Base-by-base conservation (phyloP, 2,888 invertebrate species). In the Plemyria rubiginata region DNA sequence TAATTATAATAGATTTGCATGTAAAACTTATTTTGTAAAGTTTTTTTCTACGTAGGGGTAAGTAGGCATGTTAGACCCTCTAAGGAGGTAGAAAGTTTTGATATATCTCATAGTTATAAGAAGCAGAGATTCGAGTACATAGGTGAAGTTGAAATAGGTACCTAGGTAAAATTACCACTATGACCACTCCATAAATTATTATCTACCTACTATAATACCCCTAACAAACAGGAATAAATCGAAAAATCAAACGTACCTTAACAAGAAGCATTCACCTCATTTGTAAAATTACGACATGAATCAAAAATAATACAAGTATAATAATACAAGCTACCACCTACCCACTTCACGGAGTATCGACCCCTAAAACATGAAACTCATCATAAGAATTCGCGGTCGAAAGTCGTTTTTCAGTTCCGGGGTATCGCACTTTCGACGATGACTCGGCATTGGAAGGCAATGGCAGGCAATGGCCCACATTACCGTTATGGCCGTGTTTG, bases 391-490 rank as follows among this genome's bases (percentile, higher is more conserved):
- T 45, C 41, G 16, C 16, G 38, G 2, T 15, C 9, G 15, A 7
- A 45, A 5, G 38, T 38, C 53, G 46, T 60, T 63, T 40, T 64
- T 56, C 32, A 38, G 43, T 64, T 64, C 60, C 63, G 60, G 60
- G 54, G 60, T 60, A 64, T 64, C 57, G 57, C 46, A 57, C 60
- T 57, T 60, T 60, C n/a, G 60, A 43, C 49, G 53, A 57, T 65
- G 64, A 64, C 16, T 65, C 53, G 48, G 40, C 65, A 43, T 56
- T 43, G 45, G 48, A 64, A 48, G 48, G n/a, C 64, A 61, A 41
- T 64, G 68, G 56, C 67, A 48, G 48, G n/a, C 64, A 61, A 41
- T 64, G 68, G 56, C 67, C 68, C 62, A 70, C 60, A 62, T 68
- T 11, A 72, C 72, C 65, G 68, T 68, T 70, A 70, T 67, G 70